Conservation (phyloP, 2,888 invertebrate species). For the Pandemis cinnamomeana region DNA sequence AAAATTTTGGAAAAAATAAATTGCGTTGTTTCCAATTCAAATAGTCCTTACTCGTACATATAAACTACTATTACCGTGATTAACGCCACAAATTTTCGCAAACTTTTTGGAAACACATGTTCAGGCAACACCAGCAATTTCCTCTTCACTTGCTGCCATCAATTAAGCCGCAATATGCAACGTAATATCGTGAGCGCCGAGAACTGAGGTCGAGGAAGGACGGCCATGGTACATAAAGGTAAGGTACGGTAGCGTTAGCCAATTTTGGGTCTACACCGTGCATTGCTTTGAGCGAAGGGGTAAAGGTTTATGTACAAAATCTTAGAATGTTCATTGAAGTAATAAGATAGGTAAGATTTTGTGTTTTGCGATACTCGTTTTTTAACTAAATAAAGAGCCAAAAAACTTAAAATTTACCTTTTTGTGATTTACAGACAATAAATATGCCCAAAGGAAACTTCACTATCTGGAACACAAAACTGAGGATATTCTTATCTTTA, state of each 20-base stretch:
- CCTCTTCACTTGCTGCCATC: slow-evolving; percentile 11
- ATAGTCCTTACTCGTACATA: neutral
- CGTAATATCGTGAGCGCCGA: slow-evolving; percentile 22
- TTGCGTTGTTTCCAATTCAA: too few species aligned
- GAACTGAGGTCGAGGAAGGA: slow-evolving; percentile 4
- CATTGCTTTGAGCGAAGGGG: neutral
- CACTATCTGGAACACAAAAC: neutral
- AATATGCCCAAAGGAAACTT: neutral
- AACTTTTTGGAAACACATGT: slow-evolving; percentile 16
- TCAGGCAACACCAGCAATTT: slow-evolving; percentile 24
- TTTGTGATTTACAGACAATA: neutral
- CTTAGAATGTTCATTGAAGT: neutral
- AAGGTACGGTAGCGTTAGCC: neutral
- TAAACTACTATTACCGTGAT: neutral
- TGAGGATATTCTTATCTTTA: slow-evolving; percentile 12
- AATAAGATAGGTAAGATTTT: neutral
- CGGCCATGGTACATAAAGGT: neutral
- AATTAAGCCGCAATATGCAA: slow-evolving; percentile 33
- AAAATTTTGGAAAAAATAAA: too few species aligned
- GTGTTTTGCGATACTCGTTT: neutral
- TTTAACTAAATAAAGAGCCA: too few species aligned
- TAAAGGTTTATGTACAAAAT: neutral
- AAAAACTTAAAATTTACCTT: too few species aligned
- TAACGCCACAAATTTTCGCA: neutral
- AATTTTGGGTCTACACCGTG: neutral